Evolutionary conservation across 2,888 invertebrate genomes (phyloP), one percentile per base, ranked within the genome.

Genomic region (Endotricha flammealis): DNA sequence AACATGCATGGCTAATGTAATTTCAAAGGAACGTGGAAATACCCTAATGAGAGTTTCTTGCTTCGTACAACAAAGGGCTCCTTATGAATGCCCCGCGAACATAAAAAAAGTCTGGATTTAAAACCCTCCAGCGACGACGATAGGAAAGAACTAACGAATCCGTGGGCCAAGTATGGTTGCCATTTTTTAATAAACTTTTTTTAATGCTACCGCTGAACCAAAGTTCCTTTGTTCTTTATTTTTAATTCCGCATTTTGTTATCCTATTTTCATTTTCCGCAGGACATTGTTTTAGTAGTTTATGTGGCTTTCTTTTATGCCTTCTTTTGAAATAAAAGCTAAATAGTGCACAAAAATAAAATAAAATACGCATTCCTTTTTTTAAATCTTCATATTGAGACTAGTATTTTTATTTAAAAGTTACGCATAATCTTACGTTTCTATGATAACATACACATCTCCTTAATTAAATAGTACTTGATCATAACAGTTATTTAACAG

Each of bases 31-130:
- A 71, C 55, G 57, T 57, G 60, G 64, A 71, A 75, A 60, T 70
- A 76, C 72, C 68, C 78, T 80, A 79, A 81, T 75, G 79, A 80
- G 75, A 75, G 71, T 65, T 69, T 62, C 65, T 74, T 76, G 61
- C 68, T 65, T 57, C 47, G 45, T 46, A 39, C 59, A 75, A 81
- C 77, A 83, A 83, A 82, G 63, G 63, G 57, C 48, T 68, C 57
- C 59, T 67, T 61, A 58, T 81, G 78, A 79, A 82, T 75, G 71
- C 72, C 66, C 60, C 70, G 65, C 64, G 57, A 70, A 67, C 60
- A 66, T 61, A 71, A 77, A 70, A 65, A 77, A 20, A 63, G 65
- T 67, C 62, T 64, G 67, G 57, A 64, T 73, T 71, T 66, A 53
- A 64, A 52, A 37, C 51, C 55, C 53, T 55, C 48, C 50, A 60